Conservation (phyloP, 2,113 vertebrate species). For the Tauraco erythrolophus region DNA sequence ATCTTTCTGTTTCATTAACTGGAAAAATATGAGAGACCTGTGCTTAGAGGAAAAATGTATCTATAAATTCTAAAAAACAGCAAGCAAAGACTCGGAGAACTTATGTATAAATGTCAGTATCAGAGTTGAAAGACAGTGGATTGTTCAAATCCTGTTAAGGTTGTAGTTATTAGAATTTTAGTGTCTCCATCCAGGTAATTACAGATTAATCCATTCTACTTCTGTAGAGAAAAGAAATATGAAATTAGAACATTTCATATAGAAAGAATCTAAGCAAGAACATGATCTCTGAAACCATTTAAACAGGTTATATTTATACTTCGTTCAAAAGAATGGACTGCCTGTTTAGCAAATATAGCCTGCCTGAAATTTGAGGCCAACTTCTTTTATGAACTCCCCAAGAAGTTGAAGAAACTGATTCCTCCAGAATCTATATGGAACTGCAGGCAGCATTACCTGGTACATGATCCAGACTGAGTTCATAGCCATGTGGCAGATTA, state of each 20-base stretch:
- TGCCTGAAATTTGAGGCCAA: not conserved
- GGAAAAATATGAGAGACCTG: not conserved
- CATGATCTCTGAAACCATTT: not conserved
- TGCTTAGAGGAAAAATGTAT: not conserved
- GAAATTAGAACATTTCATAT: not conserved
- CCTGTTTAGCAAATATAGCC: not conserved
- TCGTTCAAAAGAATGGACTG: not conserved
- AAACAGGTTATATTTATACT: not conserved
- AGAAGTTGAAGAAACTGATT: not conserved
- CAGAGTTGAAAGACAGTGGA: not conserved
- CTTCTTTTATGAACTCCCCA: not conserved
- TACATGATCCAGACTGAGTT: not conserved
- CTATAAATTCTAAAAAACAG: not conserved
- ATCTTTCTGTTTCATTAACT: slow-evolving; percentile 32
- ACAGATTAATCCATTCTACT: slow-evolving; percentile 6
- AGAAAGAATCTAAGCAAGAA: not conserved
- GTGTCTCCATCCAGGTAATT: not conserved
- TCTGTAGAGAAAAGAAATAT: slow-evolving; percentile 23
- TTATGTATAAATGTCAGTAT: not conserved
- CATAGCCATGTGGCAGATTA: not conserved
- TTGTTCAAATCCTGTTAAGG: slow-evolving; percentile 1
- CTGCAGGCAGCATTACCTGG: not conserved
- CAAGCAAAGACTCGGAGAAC: not conserved
- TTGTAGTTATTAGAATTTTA: not conserved
- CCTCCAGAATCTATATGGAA: not conserved